Evolutionary conservation across 2,888 invertebrate species (phyloP), one percentile per base, ranked within the genome.

Genomic region (Marasmarcha lunaedactyla): DNA sequence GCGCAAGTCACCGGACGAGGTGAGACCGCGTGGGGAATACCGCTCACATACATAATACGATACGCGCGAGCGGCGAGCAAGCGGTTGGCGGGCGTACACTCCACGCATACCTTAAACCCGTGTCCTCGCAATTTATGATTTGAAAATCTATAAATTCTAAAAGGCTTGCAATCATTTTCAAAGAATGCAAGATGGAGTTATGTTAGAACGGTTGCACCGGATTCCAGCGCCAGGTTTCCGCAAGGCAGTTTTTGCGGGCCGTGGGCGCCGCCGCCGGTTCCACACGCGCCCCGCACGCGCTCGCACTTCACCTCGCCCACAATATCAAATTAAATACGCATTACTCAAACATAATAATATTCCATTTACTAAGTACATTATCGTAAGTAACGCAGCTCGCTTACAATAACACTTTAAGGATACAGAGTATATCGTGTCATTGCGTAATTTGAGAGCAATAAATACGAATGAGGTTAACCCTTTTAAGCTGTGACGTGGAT

Each of bases 21-120:
- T 77, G 78, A 79, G 78, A 76, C 76, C 78, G 77, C 51, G 70
- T 76, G 79, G 81, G 81, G 77, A 83, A 79, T 78, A 79, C 81
- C 81, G 70, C 66, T 59, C 59, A 63, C 40, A 38, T 44, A 42
- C 68, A 66, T 64, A 64, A 57, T 3, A n/a, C 30, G 30, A n/a
- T 7, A 3, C 2, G 6, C 6, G n/a, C 30, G 30, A 4, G 30
- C 30, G 30, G n/a, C n/a, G n/a, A n/a, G n/a, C n/a, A n/a, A n/a
- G n/a, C n/a, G n/a, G n/a, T n/a, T n/a, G n/a, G n/a, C n/a, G n/a
- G n/a, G n/a, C 20, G 20, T 20, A 7, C 20, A 7, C 20, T 20
- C 20, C n/a, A 7, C 20, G 20, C 20, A 20, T 20, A 20, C 20
- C 20, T 20, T 7, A 20, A 20, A 20, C 20, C 20, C 7, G 20